phyloP scores from a whole-genome alignment of 2,888 invertebrate species.

The Drosophila subquinaria region DNA sequence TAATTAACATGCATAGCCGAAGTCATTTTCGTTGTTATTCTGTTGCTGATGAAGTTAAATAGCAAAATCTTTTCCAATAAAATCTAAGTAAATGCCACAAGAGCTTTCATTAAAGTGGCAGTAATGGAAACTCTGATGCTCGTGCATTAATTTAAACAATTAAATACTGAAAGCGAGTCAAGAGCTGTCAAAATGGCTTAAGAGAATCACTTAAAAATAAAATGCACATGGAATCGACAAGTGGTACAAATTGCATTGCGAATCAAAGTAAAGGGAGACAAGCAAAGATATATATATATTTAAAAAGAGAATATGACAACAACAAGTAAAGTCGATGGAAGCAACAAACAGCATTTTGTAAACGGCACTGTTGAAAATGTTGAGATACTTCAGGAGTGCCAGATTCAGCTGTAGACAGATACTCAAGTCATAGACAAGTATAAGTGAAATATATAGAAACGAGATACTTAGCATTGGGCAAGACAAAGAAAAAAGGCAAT shows the following conservation, averaged over 20 bases:
- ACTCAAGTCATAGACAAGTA: constrained; percentile 19
- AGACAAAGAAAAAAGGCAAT: constrained; percentile 75
- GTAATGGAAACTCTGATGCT: background rate
- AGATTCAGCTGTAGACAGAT: constrained; percentile 35
- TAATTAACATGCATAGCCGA: background rate
- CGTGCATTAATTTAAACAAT: constrained; percentile 15
- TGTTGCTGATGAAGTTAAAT: too few species aligned
- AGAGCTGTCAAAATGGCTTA: constrained; percentile 22
- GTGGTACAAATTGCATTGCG: constrained; percentile 41
- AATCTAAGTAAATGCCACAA: background rate
- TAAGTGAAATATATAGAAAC: constrained; percentile 22
- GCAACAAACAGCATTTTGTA: constrained; percentile 53
- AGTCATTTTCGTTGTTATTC: background rate
- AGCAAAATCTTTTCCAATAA: background rate
- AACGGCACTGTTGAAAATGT: constrained; percentile 44
- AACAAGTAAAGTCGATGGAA: constrained; percentile 23
- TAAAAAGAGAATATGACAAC: constrained; percentile 5
- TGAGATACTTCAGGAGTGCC: constrained; percentile 47
- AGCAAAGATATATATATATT: background rate
- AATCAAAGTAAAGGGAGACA: constrained; percentile 14
- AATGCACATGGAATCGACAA: constrained; percentile 34
- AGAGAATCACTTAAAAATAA: constrained; percentile 23
- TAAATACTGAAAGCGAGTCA: constrained; percentile 15
- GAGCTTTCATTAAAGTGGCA: too few species aligned
- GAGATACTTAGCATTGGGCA: constrained; percentile 58